phyloP scores from a whole-genome alignment of 1,140 invertebrate species.

The Sinella curviseta region DNA sequence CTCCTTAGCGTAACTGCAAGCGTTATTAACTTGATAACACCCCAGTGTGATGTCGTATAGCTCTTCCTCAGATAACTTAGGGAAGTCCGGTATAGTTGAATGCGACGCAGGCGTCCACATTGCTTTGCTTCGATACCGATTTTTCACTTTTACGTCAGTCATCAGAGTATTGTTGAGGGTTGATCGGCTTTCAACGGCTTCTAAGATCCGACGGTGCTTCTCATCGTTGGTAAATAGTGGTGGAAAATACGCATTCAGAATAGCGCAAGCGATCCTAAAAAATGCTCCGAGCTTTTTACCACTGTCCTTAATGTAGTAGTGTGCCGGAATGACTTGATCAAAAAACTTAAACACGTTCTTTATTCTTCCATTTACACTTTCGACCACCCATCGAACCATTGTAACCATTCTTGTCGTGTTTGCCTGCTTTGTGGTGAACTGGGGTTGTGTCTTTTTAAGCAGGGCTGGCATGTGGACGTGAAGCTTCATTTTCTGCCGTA shows the following conservation, averaged over 20 bases:
- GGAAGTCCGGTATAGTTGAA: too few species aligned
- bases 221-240: not conserved
- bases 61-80: not conserved
- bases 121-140: not conserved
- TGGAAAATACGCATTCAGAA: constrained; percentile 9
- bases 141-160: not conserved
- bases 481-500: not conserved
- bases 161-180: not conserved
- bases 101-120: too few species aligned
- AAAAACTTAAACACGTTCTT: constrained; percentile 35
- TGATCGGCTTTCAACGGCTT: not conserved
- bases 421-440: constrained; percentile 52
- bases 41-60: constrained; percentile 22
- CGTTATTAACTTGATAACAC: constrained; percentile 24
- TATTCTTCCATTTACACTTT: constrained; percentile 52
- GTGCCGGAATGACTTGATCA: not conserved
- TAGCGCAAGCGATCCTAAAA: constrained; percentile 15
- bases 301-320: not conserved
- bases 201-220: not conserved
- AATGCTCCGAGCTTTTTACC: not conserved
- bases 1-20: not conserved
- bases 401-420: constrained; percentile 52
- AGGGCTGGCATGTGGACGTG: constrained; percentile 49
- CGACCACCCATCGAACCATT: constrained; percentile 54
- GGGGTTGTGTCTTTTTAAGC: constrained; percentile 47